Evolutionary conservation across 1,140 invertebrate species (phyloP).

Genomic region (Gyrodactylus bullatarudis): DNA sequence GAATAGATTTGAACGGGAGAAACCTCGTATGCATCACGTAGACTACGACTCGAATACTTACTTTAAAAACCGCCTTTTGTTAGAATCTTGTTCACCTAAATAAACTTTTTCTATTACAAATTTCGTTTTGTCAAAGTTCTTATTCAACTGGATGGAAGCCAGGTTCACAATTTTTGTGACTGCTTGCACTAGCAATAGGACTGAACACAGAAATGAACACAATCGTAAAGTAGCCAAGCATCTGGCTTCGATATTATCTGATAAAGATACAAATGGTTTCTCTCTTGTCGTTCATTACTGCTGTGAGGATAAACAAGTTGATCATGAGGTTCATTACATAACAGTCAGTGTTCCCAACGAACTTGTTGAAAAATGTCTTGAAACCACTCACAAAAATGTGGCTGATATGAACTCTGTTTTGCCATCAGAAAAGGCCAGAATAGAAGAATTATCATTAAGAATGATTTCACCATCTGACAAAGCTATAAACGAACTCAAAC

Average conservation of each 20-base stretch:
- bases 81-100: neutral
- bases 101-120: neutral
- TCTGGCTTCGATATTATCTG: neutral
- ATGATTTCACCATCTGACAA: neutral
- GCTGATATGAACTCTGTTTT: neutral
- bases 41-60: neutral
- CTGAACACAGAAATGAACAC: neutral
- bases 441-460: neutral
- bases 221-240: neutral
- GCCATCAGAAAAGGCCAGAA: neutral
- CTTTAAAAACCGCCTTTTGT: neutral
- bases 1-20: neutral
- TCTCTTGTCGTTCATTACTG: neutral
- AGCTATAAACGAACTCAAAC: neutral
- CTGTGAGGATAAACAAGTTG: neutral
- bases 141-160: neutral
- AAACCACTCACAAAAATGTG: neutral
- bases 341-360: neutral
- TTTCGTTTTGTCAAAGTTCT: neutral
- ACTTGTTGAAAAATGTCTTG: neutral
- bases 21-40: neutral
- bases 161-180: neutral
- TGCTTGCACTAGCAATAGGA: neutral
- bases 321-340: neutral
- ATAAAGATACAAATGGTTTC: neutral